Percentiles rank a stretch among this genome's conserved stretches.
phyloP scores from a whole-genome alignment of 2,888 invertebrate species.

The Lasioglossum oenotherae region DNA sequence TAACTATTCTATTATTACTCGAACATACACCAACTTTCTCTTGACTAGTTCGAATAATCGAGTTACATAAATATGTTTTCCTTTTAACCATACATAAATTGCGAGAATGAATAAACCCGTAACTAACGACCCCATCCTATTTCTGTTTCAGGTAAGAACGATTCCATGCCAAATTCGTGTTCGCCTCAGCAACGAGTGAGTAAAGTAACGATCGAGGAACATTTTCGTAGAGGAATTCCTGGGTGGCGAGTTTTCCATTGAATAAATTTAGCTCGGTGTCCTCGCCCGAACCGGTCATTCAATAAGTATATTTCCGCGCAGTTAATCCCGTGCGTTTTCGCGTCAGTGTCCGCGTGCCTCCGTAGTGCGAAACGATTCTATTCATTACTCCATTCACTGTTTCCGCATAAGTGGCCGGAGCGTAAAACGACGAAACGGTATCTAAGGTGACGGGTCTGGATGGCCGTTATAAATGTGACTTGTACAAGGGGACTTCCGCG shows the following conservation, averaged over 20 bases:
- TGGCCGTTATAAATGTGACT: conserved; percentile 57
- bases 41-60: background rate
- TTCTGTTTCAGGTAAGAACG: conserved; percentile 9
- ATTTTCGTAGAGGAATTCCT: conserved; percentile 16
- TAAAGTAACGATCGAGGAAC: conserved; percentile 1
- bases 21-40: background rate
- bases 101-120: background rate
- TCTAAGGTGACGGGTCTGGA: conserved; percentile 35
- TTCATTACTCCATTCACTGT: conserved; percentile 55
- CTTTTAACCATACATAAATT: background rate
- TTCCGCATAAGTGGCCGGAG: conserved; percentile 55
- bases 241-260: conserved; percentile 17
- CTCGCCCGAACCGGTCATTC: background rate
- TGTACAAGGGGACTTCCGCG: conserved; percentile 55
- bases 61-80: background rate
- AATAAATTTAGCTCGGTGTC: conserved; percentile 10
- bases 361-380: conserved; percentile 39
- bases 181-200: background rate
- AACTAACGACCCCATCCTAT: background rate
- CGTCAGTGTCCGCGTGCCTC: conserved; percentile 1
- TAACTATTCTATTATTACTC: background rate
- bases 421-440: conserved; percentile 51
- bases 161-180: background rate
- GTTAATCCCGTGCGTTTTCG: background rate
- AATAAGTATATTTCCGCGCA: conserved; percentile 3